Percentiles rank a stretch among this genome's conserved stretches.
Conservation (phyloP, 2,113 vertebrate species). For the Prunella himalayana region DNA sequence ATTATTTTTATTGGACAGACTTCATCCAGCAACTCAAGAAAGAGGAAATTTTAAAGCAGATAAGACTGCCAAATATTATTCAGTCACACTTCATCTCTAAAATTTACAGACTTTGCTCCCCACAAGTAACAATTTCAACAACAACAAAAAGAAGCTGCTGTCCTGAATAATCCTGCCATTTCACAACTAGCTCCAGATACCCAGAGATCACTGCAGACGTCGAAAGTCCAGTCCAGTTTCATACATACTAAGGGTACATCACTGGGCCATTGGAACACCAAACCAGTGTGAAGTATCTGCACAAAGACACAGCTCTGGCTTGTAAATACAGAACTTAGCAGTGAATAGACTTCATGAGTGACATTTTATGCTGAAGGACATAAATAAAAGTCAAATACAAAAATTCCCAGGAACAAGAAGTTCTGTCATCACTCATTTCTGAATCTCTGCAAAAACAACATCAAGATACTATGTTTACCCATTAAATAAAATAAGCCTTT, state of each 20-base stretch:
- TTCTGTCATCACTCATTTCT: not conserved
- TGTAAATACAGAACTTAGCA: not conserved
- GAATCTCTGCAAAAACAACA: not conserved
- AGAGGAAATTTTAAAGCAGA: conserved; percentile 18
- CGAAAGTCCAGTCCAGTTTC: not conserved
- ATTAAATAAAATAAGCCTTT: not conserved
- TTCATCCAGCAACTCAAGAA: conserved; percentile 10
- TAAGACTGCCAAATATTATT: not conserved
- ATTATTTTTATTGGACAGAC: not conserved
- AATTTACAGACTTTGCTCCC: not conserved
- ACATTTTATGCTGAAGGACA: not conserved
- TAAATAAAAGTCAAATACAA: not conserved
- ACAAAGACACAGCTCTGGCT: not conserved
- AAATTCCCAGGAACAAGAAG: not conserved
- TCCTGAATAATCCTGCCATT: not conserved
- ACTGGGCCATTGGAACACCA: not conserved
- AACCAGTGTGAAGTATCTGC: not conserved
- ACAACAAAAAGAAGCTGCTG: not conserved
- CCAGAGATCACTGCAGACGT: not conserved
- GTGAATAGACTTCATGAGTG: not conserved
- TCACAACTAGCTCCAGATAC: not conserved
- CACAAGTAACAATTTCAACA: not conserved
- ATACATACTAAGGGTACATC: not conserved
- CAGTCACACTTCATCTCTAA: not conserved
- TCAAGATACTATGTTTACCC: not conserved